These are phyloP conservation scores for Cephus pygmeus DNA, from an alignment of 2,888 invertebrate genomes.

Conservation along the genomic window DNA sequence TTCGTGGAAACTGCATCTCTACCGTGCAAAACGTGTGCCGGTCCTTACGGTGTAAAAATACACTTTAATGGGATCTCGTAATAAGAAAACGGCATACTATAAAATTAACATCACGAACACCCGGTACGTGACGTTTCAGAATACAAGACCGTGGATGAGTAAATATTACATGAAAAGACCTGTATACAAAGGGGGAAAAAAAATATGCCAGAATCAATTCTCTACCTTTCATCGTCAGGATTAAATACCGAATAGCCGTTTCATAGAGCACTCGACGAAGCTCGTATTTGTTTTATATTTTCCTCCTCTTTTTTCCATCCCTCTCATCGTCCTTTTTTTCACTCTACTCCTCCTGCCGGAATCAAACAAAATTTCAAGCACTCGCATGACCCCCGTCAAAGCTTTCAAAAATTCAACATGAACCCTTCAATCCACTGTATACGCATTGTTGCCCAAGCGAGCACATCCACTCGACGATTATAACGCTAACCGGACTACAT, in stretches of 20 bases:
- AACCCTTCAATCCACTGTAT: background rate
- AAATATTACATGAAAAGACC: background rate
- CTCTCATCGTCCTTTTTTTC: background rate
- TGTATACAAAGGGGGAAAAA: background rate
- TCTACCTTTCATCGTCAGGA: background rate
- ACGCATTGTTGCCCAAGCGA: background rate
- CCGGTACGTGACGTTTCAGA: background rate
- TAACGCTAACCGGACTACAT: background rate
- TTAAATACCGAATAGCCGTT: background rate
- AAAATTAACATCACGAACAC: background rate
- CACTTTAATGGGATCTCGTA: background rate
- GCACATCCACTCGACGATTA: background rate
- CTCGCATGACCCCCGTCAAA: background rate
- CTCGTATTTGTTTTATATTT: background rate
- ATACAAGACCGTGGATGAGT: background rate
- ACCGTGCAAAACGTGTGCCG: background rate
- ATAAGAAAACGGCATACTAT: background rate
- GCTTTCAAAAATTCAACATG: background rate
- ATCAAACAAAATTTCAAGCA: background rate
- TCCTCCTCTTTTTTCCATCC: background rate
- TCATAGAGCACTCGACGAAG: background rate
- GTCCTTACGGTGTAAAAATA: background rate
- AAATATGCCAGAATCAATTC: background rate
- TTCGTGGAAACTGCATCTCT: background rate
- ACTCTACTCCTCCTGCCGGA: background rate